These are phyloP conservation scores for Pterocles gutturalis DNA, from an alignment of 2,113 vertebrate species.

Conservation along the genomic window DNA sequence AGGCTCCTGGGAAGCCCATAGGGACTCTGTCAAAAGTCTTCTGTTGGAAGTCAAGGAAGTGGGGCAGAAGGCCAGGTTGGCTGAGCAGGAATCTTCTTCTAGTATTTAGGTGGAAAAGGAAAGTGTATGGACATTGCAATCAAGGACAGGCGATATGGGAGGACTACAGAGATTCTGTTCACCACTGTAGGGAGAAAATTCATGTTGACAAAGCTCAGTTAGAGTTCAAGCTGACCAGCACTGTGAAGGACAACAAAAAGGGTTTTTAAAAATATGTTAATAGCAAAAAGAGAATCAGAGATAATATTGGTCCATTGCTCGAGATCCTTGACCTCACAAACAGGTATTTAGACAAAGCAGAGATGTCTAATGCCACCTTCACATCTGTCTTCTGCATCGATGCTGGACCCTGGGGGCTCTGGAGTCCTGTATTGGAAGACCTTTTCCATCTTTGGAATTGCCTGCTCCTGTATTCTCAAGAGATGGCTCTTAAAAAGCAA, in stretches of 20 bases:
- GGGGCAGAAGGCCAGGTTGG: not conserved
- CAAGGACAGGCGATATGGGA: not conserved
- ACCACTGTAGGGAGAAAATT: too few relatives aligned
- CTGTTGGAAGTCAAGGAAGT: not conserved
- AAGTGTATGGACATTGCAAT: not conserved
- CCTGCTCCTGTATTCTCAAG: not conserved
- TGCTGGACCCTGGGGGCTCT: not conserved
- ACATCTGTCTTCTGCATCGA: not conserved
- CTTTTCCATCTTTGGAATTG: not conserved
- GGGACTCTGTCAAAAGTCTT: not conserved
- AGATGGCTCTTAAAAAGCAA: not conserved
- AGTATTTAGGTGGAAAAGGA: not conserved
- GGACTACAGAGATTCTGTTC: too few relatives aligned
- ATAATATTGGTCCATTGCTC: too few relatives aligned
- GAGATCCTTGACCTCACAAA: not conserved
- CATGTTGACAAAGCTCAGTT: too few relatives aligned
- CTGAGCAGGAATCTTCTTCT: not conserved
- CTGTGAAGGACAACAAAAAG: too few relatives aligned
- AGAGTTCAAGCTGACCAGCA: too few relatives aligned
- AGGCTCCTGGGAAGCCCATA: not conserved
- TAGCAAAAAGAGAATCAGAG: too few relatives aligned
- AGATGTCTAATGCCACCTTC: not conserved
- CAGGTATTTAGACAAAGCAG: not conserved
- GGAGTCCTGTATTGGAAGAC: not conserved
- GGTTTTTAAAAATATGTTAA: too few relatives aligned